phyloP scores from a whole-genome alignment of 2,888 invertebrate species.

The Ormyrus nitidulus region DNA sequence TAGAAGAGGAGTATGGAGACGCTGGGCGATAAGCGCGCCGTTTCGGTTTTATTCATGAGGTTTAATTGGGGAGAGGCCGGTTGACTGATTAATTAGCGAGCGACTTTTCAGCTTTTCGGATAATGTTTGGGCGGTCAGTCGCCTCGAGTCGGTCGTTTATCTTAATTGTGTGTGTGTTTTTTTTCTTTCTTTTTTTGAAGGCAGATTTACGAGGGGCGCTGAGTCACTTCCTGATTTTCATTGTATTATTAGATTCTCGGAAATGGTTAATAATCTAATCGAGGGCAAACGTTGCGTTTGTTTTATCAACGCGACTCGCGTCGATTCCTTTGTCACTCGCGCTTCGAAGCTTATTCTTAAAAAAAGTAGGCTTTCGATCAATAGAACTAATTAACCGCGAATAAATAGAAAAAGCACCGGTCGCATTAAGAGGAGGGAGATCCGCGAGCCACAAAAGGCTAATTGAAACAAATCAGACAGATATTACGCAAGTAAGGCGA shows the following conservation, averaged over 20 bases:
- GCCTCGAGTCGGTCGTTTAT: background rate
- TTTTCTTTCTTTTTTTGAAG: background rate
- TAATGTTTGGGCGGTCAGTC: background rate
- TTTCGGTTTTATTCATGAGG: background rate
- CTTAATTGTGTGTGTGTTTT: background rate
- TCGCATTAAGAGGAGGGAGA: too few species aligned
- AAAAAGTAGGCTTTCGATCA: background rate
- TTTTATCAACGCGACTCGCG: too few species aligned
- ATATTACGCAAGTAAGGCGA: background rate
- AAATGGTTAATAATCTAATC: too few species aligned
- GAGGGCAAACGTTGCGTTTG: too few species aligned
- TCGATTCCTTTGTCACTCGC: too few species aligned
- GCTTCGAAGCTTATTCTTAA: background rate
- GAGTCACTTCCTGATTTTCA: background rate
- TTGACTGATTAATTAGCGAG: background rate
- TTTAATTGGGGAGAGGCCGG: slow-evolving; percentile 2
- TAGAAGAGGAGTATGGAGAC: background rate
- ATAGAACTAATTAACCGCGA: background rate
- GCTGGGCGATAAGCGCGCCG: too few species aligned
- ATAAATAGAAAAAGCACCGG: background rate
- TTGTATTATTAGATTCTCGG: background rate
- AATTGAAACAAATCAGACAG: background rate
- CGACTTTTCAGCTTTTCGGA: background rate
- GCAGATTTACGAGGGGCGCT: background rate
- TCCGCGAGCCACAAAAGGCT: background rate